Conservation (phyloP, 2,888 invertebrate species). For the Uropetala carovei region DNA sequence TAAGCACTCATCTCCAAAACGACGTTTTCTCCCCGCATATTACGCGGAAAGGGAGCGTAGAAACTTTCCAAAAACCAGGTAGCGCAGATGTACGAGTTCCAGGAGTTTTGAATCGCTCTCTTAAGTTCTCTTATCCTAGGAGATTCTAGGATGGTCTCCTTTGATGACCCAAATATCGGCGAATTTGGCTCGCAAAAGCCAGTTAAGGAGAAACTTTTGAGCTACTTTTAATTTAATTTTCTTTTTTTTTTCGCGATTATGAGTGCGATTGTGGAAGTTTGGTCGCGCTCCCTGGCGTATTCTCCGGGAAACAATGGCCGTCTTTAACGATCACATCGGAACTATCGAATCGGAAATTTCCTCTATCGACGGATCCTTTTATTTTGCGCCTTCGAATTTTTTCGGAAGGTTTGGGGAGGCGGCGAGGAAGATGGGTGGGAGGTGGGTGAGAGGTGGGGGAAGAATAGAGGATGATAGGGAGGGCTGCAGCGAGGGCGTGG, state of each 20-base stretch:
- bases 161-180: slow-evolving; percentile 1
- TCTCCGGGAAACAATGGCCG: not conserved
- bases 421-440: not conserved
- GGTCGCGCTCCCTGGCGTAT: not conserved
- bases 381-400: not conserved
- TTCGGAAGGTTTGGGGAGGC: not conserved
- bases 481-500: not conserved
- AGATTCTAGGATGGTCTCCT: not conserved
- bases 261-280: not conserved
- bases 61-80: not conserved
- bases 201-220: not conserved
- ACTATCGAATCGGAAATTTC: not conserved
- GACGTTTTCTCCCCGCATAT: not conserved
- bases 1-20: not conserved
- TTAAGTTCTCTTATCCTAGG: not conserved
- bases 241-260: not conserved
- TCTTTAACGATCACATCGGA: not conserved
- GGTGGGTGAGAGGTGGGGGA: not conserved
- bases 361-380: not conserved
- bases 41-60: not conserved
- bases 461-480: not conserved
- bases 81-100: not conserved
- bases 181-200: not conserved
- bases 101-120: not conserved
- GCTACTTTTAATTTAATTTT: not conserved